Evolutionary conservation across 1,140 invertebrate genomes (phyloP), one percentile per base, ranked within the genome.

Genomic region (Ceratosolen solmsi): DNA sequence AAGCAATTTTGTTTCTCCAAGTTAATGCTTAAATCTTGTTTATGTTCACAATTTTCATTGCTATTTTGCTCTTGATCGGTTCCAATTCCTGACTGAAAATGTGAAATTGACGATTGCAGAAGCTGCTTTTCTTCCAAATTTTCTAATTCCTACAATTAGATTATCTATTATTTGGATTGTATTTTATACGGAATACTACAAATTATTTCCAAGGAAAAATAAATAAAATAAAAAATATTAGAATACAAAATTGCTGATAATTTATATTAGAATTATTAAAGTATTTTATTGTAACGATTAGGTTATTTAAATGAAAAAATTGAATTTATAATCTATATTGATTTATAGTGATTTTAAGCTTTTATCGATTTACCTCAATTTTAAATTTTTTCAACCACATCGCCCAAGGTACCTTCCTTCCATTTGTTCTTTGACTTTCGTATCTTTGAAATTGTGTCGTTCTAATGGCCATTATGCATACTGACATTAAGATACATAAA

Each of bases 371-470:
- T 87, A 91, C 90, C 86, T 92, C 84, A 72, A 85, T 60, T 68
- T 88, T 86, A 60, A 91, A 90, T 84, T 91, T 92, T 76, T 90
- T 90, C 41, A 91, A 84, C 90, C 90, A 91, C 88, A 91, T 93
- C 41, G 92, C 93, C 95, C 95, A 96, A 17, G 95, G 95, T 88
- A 96, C 94, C 86, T 93, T 93, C 63, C 93, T 92, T 5, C 95
- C 95, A 83, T 94, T 94, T n/a, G 95, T 84, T 84, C 95, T 94
- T 89, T 96, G 95, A 82, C 95, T 94, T 89, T 95, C 95, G 85
- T 96, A 96, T 88, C 95, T 93, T 89, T 95, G 94, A 86, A 95
- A 96, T 27, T 93, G 92, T 15, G 94, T 93, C 20, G 94, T 95
- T 49, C 94, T 94, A 78, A 93, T 93, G 0, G 95, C 93, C 88